phyloP scores from a whole-genome alignment of 1,140 invertebrate genomes.

The Procambarus virginalis region DNA sequence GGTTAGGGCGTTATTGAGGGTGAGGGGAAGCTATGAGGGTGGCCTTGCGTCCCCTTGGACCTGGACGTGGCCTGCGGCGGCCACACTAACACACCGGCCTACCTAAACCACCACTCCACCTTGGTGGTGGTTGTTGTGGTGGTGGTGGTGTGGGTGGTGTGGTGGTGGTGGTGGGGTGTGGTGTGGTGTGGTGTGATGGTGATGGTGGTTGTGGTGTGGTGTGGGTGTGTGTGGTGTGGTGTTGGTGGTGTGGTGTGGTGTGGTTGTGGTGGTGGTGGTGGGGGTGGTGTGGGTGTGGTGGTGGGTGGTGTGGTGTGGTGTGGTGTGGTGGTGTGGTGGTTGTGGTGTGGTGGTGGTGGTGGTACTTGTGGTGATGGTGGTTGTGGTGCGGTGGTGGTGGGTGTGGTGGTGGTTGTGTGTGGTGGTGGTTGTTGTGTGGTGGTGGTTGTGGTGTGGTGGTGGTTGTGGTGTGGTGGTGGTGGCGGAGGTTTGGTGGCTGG shows the following conservation, averaged over 20 bases:
- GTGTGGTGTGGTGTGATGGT: background rate
- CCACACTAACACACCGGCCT: background rate
- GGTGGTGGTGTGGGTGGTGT: constrained; percentile 13
- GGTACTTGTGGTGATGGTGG: too few species aligned
- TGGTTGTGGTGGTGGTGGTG: background rate
- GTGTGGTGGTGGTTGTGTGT: background rate
- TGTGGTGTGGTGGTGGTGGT: background rate
- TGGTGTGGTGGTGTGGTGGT: too few species aligned
- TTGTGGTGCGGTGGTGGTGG: background rate
- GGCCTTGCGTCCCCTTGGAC: constrained; percentile 13
- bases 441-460: constrained; percentile 2
- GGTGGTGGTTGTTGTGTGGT: background rate
- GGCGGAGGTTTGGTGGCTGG: background rate
- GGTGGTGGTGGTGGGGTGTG: background rate
- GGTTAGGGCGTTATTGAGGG: constrained; percentile 40
- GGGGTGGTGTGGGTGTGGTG: background rate
- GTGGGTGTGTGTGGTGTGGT: too few species aligned
- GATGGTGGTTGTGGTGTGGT: background rate
- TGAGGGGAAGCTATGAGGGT: background rate
- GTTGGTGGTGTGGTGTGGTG: background rate
- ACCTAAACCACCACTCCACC: background rate
- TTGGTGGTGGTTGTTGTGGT: background rate
- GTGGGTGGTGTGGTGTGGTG: too few species aligned
- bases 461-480: constrained; percentile 3
- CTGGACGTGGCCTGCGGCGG: background rate